Evolutionary conservation across 1,140 invertebrate genomes (phyloP), one percentile per base, ranked within the genome.

Genomic region (Pteromalus puparum): DNA sequence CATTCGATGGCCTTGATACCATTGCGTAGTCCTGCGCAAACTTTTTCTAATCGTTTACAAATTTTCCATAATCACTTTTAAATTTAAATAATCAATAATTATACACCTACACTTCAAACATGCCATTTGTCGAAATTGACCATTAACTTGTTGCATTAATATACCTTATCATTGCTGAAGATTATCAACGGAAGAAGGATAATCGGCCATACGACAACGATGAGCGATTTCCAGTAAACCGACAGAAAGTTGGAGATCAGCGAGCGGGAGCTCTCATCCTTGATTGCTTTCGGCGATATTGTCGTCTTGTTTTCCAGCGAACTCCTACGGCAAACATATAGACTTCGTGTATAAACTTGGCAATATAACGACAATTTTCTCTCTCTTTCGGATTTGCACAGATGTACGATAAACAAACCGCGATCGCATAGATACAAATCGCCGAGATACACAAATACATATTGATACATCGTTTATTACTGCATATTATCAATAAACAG

Each of bases 151-250:
- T 30, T 30, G 1, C 30, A 30, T 30, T 30, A 34, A 21, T 21
- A 18, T 90, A 95, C 95, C 87, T 91, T 90, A 74, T 88, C 91
- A 82, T 94, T 88, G 86, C 94, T 93, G 6, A 94, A 61, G 5
- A 95, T 92, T 30, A 95, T 93, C 73, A 96, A 90, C 10, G 95
- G 95, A 76, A 95, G 88, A 73, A 95, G 91, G 28, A 95, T 53
- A 12, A 96, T 79, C 1, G 95, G 95, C 88, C 95, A 95, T 28
- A 95, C 24, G 30, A 96, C 93, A 24, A 95, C 93, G 10, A 96
- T 89, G 0, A 95, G 87, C 6, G 95, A 94, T 88, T 94, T 95
- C 95, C 95, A 96, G 86, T 96, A 96, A 80, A 92, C 83, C 7
- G 68, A 42, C 2, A 93, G 26, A 70, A 93, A 93, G 76, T 86